A percentile compares a stretch with the other conserved stretches of the same genome.
Conservation (phyloP, 2,888 invertebrate genomes). For the Meloe dianella region DNA sequence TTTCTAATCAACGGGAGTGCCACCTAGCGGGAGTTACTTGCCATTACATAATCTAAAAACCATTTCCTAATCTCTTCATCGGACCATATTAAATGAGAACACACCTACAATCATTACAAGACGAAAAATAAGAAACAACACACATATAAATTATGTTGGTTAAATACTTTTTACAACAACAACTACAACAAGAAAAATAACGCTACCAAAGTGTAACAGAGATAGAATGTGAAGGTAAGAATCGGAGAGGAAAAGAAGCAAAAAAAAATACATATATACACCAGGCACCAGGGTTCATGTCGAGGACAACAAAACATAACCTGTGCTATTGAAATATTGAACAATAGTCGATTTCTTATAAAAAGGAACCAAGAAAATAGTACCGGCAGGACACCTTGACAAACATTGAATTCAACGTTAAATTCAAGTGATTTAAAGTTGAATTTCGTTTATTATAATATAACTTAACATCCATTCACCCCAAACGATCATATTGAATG, state of each 20-base stretch:
- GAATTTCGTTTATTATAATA: conserved; percentile 26
- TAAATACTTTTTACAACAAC: not conserved
- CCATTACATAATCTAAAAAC: conserved; percentile 36
- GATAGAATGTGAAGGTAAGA: not conserved
- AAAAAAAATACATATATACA: not conserved
- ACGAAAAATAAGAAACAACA: conserved; percentile 8
- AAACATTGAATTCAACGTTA: conserved; percentile 1
- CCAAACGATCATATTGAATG: conserved; percentile 34
- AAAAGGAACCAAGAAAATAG: conserved; percentile 43
- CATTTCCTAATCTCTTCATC: conserved; percentile 41
- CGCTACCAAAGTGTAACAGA: conserved; percentile 2
- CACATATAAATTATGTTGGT: conserved; percentile 9
- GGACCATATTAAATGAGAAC: conserved; percentile 31
- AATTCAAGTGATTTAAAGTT: conserved; percentile 23
- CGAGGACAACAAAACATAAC: conserved; percentile 38
- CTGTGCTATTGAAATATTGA: conserved; percentile 40
- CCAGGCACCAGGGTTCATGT: conserved; percentile 34
- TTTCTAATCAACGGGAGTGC: conserved; percentile 37
- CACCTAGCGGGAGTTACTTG: conserved; percentile 34
- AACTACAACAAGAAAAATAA: not conserved
- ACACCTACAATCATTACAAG: conserved; percentile 13
- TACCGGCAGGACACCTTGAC: conserved; percentile 38
- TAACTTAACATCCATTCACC: conserved; percentile 40
- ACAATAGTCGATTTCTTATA: conserved; percentile 42
- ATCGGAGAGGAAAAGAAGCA: not conserved